Percentiles rank a stretch among this genome's conserved stretches.
phyloP scores from a whole-genome alignment of 2,113 vertebrate genomes.

The Paradisaea rubra region DNA sequence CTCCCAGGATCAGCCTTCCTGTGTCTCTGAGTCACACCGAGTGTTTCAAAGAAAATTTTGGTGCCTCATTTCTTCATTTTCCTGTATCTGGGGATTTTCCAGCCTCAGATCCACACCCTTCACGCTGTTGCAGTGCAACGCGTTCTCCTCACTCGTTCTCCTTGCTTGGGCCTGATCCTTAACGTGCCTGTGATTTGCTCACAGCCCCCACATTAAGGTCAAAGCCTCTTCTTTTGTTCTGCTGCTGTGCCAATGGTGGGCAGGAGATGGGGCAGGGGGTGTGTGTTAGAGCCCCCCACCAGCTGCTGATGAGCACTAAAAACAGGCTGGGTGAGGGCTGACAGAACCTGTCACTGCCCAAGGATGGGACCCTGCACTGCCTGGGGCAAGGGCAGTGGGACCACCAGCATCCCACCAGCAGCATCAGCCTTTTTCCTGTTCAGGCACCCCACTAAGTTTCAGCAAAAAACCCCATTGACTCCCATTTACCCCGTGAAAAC shows the following conservation, averaged over 20 bases:
- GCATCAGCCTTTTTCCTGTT: background rate
- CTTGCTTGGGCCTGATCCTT: background rate
- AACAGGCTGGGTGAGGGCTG: background rate
- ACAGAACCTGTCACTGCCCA: background rate
- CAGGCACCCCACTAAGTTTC: accelerated
- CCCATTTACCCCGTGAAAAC: background rate
- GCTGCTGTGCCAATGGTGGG: background rate
- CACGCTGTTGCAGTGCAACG: background rate
- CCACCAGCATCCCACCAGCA: background rate
- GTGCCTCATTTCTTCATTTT: background rate
- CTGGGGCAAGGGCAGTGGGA: background rate
- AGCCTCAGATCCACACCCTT: background rate
- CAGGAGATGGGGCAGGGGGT: background rate
- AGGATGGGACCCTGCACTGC: background rate
- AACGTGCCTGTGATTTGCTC: background rate
- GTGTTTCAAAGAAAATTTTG: background rate
- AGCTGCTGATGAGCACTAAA: background rate
- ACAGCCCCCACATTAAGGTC: background rate
- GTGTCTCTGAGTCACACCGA: background rate
- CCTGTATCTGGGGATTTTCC: constrained; percentile 21
- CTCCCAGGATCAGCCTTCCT: background rate
- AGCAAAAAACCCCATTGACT: background rate
- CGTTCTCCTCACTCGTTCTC: background rate
- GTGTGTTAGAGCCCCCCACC: background rate
- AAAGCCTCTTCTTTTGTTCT: background rate